Evolutionary conservation across 2,797 vertebrate species (phyloP), one percentile per base, ranked within the genome.

Genomic region (Trematomus bernacchii): DNA sequence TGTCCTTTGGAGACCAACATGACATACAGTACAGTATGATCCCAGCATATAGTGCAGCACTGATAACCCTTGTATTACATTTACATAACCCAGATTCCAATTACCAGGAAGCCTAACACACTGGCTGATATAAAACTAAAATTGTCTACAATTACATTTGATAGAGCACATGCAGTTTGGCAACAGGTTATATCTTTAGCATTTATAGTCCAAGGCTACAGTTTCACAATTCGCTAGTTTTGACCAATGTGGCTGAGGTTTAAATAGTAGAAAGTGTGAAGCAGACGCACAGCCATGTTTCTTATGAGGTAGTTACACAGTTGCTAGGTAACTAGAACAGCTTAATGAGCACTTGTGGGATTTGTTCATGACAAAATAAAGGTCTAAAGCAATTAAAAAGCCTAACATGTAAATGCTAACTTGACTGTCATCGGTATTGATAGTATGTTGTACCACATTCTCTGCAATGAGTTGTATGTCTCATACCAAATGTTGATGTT

Each of bases 281-380:
- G 64, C 15, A 60, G 61, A n/a, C n/a, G 37, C 62, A 47, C 30
- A 21, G 52, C 53, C 40, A 14, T 30, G 12, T 64, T 82, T 76
- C 33, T 66, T 18, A 64, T 43, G 64, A 64, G 59, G 54, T 81
- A 68, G 57, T n/a, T 76, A 57, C 53, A 75, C 62, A 4, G 78
- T 91, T 91, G 83, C 91, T 74, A 76, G 62, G 85, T 69, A 89
- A 93, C 89, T 44, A 51, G 48, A 79, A 58, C 30, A 77, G 67
- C 65, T 58, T 44, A 62, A 66, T 51, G 76, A 70, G 61, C 65
- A 72, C 54, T 74, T 66, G 23, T 85, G 43, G 63, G 71, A 80
- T 72, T 6, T 23, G 43, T 37, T 71, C 30, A 42, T 70, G 66
- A 53, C 21, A 62, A 68, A 75, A 70, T 21, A 63, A 52, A 74